Evolutionary conservation across 1,140 invertebrate genomes (phyloP).

Genomic region (Odontomachus brunneus): DNA sequence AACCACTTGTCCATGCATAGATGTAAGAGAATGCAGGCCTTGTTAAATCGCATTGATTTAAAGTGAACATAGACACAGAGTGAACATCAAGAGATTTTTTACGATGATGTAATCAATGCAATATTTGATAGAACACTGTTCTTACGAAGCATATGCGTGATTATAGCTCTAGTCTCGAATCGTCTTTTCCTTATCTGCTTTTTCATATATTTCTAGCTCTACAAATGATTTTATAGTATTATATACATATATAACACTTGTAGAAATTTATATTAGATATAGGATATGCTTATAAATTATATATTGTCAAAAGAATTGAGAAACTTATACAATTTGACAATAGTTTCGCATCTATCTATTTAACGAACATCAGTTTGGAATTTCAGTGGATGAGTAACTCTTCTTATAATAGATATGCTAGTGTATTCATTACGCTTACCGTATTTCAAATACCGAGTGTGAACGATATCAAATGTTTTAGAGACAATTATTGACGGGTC

Average conservation of each 20-base stretch:
- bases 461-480: slow-evolving; percentile 44
- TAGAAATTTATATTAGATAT: slow-evolving; percentile 58
- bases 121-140: slow-evolving; percentile 42
- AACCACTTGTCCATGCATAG: slow-evolving; percentile 53
- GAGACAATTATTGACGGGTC: slow-evolving; percentile 59
- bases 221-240: slow-evolving; percentile 61
- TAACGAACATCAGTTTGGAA: slow-evolving; percentile 53
- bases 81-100: slow-evolving; percentile 33
- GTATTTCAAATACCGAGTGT: slow-evolving; percentile 27
- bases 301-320: slow-evolving; percentile 49
- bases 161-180: slow-evolving; percentile 81
- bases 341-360: slow-evolving; percentile 60
- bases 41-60: slow-evolving; percentile 54
- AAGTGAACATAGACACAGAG: background rate
- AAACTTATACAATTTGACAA: slow-evolving; percentile 61
- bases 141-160: slow-evolving; percentile 74
- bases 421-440: slow-evolving; percentile 38
- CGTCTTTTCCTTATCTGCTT: slow-evolving; percentile 65
- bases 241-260: slow-evolving; percentile 33
- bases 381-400: slow-evolving; percentile 49
- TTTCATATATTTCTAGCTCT: slow-evolving; percentile 46
- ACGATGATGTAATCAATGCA: slow-evolving; percentile 12
- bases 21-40: slow-evolving; percentile 55
- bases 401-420: slow-evolving; percentile 38
- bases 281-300: slow-evolving; percentile 55